A percentile compares a stretch with the other conserved stretches of the same genome.
Evolutionary conservation across 2,113 vertebrate genomes (phyloP).

Genomic region (Gallinago media): DNA sequence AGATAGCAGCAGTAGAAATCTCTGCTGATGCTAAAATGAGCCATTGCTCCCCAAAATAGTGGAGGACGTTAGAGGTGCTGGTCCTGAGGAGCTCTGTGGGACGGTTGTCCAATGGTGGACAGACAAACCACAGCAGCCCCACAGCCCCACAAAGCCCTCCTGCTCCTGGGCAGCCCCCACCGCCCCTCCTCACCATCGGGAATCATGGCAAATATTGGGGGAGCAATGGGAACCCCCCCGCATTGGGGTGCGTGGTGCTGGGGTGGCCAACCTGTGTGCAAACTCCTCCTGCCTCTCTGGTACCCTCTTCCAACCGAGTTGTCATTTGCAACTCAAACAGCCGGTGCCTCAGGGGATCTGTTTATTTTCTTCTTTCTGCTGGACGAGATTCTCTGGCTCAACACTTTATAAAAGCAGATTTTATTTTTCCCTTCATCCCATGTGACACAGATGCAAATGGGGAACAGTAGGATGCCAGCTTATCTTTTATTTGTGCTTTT

Average conservation of each 20-base stretch:
- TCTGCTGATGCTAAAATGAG: background rate
- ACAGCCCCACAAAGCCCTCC: accelerated
- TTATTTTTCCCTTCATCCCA: slow-evolving; percentile 36
- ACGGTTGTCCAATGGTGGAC: background rate
- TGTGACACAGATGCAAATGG: slow-evolving; percentile 16
- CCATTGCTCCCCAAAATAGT: background rate
- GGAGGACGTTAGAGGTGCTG: accelerated
- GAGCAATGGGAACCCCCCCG: background rate
- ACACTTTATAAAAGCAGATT: slow-evolving; percentile 19
- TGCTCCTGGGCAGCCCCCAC: background rate
- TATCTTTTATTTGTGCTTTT: slow-evolving; percentile 52
- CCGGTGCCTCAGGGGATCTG: background rate
- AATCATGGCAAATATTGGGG: background rate
- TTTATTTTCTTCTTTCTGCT: slow-evolving; percentile 12
- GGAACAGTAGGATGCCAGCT: slow-evolving; percentile 51
- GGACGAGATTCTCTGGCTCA: background rate
- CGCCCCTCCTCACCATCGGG: background rate
- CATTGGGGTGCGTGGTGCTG: accelerated
- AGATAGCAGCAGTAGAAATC: background rate
- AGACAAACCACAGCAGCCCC: background rate
- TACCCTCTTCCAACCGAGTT: background rate
- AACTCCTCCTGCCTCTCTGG: background rate
- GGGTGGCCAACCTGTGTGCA: background rate
- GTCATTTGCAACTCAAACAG: slow-evolving; percentile 4
- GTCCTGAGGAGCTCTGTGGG: accelerated